Evolutionary conservation across 2,797 vertebrate species (phyloP).

Genomic region (Gadopsis marmoratus): DNA sequence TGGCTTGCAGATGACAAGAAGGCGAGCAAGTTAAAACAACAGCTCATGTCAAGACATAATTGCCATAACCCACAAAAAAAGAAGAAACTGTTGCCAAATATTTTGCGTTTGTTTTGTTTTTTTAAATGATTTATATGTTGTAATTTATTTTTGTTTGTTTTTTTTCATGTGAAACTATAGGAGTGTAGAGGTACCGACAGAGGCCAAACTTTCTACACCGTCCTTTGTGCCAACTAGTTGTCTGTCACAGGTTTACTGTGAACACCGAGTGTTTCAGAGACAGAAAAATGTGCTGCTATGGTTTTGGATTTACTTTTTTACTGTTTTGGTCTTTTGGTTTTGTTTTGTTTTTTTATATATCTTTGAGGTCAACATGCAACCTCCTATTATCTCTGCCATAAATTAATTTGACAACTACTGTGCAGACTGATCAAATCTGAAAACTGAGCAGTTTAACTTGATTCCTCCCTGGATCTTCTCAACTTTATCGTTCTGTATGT

Average conservation of each 20-base stretch:
- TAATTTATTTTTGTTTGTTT: slow-evolving; percentile 79
- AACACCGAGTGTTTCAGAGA: slow-evolving; percentile 59
- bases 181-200: slow-evolving; percentile 71
- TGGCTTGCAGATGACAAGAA: slow-evolving; percentile 57
- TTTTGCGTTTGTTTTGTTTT: slow-evolving; percentile 46
- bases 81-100: slow-evolving; percentile 84
- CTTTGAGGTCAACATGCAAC: slow-evolving; percentile 14
- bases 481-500: slow-evolving; percentile 3
- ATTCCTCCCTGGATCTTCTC: slow-evolving; percentile 30
- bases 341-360: slow-evolving; percentile 15
- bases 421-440: slow-evolving; percentile 25
- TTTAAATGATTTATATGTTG: slow-evolving; percentile 79
- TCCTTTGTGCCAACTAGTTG: slow-evolving; percentile 84
- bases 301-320: slow-evolving; percentile 45
- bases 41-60: slow-evolving; percentile 56
- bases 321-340: slow-evolving; percentile 20
- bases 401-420: slow-evolving; percentile 8
- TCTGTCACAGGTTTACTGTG: slow-evolving; percentile 64
- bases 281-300: slow-evolving; percentile 76
- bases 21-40: slow-evolving; percentile 41
- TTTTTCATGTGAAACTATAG: slow-evolving; percentile 74
- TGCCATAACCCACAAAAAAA: slow-evolving; percentile 46
- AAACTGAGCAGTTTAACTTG: slow-evolving; percentile 28
- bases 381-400: slow-evolving; percentile 16
- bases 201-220: slow-evolving; percentile 75